Conservation (phyloP, 1,140 invertebrate genomes). For the Agrypnia vestita region DNA sequence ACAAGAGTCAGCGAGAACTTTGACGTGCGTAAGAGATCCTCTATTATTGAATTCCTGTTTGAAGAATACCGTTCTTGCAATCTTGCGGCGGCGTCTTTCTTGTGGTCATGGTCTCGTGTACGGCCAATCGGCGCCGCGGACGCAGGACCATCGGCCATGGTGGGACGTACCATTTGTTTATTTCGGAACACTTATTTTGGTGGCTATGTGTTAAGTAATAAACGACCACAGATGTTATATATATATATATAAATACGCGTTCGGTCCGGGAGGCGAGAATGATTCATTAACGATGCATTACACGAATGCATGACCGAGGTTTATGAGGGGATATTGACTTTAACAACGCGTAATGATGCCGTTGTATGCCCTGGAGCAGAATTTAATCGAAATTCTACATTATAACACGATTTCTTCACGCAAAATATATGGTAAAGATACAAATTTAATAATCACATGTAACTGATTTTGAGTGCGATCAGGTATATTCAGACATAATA, state of each 20-base stretch:
- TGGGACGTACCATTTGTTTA: neutral
- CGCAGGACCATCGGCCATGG: neutral
- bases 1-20: no score
- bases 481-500: no score
- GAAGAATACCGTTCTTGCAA: slow-evolving; percentile 24
- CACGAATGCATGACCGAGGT: slow-evolving; percentile 21
- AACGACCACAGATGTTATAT: slow-evolving; percentile 30
- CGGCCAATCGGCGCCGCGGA: neutral
- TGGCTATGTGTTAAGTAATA: slow-evolving; percentile 15
- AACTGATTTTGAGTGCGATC: no score
- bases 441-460: no score
- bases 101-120: slow-evolving; percentile 10
- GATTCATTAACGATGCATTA: slow-evolving; percentile 19
- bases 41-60: slow-evolving; percentile 4
- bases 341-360: slow-evolving; percentile 26
- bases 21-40: no score
- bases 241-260: slow-evolving; percentile 18
- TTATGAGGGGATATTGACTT: slow-evolving; percentile 42
- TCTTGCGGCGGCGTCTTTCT: slow-evolving; percentile 17
- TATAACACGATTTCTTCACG: no score
- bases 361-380: no score
- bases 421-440: no score
- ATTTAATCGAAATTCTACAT: no score
- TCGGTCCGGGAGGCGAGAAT: slow-evolving; percentile 29
- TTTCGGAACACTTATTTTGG: slow-evolving; percentile 1